These are phyloP conservation scores for Pinctada fucata DNA, from an alignment of 2,888 invertebrate genomes.

Conservation along the genomic window DNA sequence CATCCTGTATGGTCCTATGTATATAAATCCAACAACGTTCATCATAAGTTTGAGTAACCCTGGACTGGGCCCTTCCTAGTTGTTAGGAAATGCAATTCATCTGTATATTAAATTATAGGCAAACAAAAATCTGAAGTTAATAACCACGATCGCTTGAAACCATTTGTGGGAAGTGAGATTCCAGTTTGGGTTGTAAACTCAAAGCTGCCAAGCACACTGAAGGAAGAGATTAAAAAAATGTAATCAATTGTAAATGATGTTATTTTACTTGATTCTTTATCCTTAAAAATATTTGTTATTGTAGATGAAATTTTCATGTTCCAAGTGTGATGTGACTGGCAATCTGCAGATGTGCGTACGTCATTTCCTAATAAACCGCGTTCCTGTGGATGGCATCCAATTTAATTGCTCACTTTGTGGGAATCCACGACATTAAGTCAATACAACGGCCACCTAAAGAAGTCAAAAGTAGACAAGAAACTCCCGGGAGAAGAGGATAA, in stretches of 20 bases:
- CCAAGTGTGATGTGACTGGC: background rate
- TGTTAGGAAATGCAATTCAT: too few relatives aligned
- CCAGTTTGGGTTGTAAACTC: background rate
- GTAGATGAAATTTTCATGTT: background rate
- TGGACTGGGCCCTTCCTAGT: too few relatives aligned
- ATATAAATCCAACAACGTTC: background rate
- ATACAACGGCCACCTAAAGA: background rate
- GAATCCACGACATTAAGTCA: background rate
- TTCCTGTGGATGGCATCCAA: too few relatives aligned
- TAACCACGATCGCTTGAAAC: background rate
- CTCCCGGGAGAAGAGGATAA: too few relatives aligned
- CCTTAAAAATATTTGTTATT: too few relatives aligned
- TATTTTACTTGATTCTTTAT: too few relatives aligned
- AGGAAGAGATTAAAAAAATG: too few relatives aligned
- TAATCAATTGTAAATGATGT: too few relatives aligned
- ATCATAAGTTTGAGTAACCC: too few relatives aligned
- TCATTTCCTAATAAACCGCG: too few relatives aligned
- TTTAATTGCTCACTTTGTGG: background rate
- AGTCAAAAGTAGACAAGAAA: background rate
- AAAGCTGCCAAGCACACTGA: background rate
- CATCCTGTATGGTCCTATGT: background rate
- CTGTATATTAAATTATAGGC: too few relatives aligned
- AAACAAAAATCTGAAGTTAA: too few relatives aligned
- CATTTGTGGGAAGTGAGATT: background rate
- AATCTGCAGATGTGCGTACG: background rate